Evolutionary conservation across 2,113 vertebrate genomes (phyloP).

Genomic region (Danio rerio): DNA sequence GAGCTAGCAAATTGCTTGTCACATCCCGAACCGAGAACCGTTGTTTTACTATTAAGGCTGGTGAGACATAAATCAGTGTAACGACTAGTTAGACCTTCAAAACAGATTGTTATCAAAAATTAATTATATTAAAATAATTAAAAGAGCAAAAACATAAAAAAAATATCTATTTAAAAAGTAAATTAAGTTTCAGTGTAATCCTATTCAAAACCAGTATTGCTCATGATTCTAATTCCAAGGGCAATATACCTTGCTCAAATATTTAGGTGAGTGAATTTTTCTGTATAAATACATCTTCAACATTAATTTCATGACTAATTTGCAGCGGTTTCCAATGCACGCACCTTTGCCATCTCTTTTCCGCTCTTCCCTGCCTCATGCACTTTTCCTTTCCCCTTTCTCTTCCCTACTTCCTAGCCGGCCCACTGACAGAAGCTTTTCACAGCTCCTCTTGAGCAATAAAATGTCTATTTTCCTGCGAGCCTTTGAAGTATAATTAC

Average conservation of each 20-base stretch:
- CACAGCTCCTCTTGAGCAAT: constrained; percentile 73
- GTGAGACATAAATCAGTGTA: background rate
- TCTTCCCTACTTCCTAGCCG: constrained; percentile 5
- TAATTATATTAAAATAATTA: background rate
- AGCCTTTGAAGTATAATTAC: constrained; percentile 79
- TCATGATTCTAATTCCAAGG: background rate
- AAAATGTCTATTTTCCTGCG: constrained; percentile 66
- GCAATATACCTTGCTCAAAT: background rate
- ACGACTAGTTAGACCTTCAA: background rate
- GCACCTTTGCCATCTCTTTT: background rate
- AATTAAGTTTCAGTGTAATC: too few species aligned
- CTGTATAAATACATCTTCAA: background rate
- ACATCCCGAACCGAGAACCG: constrained; percentile 1
- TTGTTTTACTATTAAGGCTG: too few species aligned
- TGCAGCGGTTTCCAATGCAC: background rate
- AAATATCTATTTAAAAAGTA: background rate
- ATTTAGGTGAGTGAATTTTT: background rate
- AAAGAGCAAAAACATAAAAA: background rate
- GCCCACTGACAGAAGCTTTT: constrained; percentile 62
- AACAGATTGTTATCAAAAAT: background rate
- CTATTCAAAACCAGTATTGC: background rate
- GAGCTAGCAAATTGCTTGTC: constrained; percentile 1
- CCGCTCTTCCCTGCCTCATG: constrained; percentile 13
- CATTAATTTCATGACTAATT: background rate
- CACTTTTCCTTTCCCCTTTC: constrained; percentile 21